Evolutionary conservation across 2,797 vertebrate genomes (phyloP).

Genomic region (Ceryle rudis): DNA sequence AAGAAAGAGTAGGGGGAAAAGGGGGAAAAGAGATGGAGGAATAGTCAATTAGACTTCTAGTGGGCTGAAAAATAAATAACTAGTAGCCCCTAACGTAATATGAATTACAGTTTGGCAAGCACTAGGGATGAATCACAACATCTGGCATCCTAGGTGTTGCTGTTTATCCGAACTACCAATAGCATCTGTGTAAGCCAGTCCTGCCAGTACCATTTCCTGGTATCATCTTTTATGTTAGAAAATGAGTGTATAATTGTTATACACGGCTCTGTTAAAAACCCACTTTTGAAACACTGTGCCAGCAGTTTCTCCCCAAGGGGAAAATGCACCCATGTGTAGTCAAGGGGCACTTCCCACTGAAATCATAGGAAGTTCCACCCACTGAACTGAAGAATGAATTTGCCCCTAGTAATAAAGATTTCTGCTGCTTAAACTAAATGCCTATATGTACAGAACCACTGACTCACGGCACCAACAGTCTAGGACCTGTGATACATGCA

Average conservation of each 20-base stretch:
- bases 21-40: neutral
- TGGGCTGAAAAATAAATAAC: constrained; percentile 62
- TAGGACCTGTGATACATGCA: neutral
- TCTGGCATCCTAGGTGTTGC: constrained; percentile 71
- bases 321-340: neutral
- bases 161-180: constrained; percentile 55
- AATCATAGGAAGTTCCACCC: neutral
- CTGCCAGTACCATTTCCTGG: constrained; percentile 20
- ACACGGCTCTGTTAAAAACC: neutral
- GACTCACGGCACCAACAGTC: neutral
- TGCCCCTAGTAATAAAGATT: neutral
- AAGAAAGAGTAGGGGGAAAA: neutral
- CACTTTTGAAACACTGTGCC: neutral
- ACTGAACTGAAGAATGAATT: neutral
- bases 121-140: constrained; percentile 57
- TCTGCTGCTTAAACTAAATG: neutral
- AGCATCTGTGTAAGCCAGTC: constrained; percentile 58
- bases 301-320: neutral
- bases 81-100: constrained; percentile 32
- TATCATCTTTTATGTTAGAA: neutral
- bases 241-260: neutral
- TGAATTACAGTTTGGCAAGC: constrained; percentile 66
- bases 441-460: neutral
- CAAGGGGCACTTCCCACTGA: neutral
- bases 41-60: constrained; percentile 26